Evolutionary conservation across 2,797 vertebrate species (phyloP), one percentile per base, ranked within the genome.

Genomic region (Selene dorsalis): DNA sequence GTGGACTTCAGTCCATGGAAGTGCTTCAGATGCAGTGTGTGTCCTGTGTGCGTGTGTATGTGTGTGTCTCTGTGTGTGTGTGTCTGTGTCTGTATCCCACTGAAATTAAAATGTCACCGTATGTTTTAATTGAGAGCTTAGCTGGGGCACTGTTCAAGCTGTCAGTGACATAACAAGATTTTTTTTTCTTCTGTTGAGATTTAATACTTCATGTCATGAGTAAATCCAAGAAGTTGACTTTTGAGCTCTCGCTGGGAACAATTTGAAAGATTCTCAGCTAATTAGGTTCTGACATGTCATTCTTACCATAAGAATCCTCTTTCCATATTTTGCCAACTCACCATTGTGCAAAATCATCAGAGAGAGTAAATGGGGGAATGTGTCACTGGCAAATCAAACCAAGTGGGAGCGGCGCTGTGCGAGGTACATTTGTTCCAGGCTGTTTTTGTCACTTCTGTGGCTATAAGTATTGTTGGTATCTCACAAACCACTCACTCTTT

Each of bases 61-160:
- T 47, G 6, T 47, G 45, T 47, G 45, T 45, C 14, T 45, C n/a
- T 17, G 39, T 41, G 8, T 43, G 35, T 30, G 6, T 20, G 11
- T 26, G 20, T 58, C 20, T 67, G 76, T 57, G 38, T 67, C 0
- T 63, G 53, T 41, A 41, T 79, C 72, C 24, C 35, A 45, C 28
- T 41, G 30, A 82, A 79, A 82, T 87, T 77, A 65, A 87, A 85
- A 80, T 81, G 77, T 86, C 79, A 79, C 63, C 9, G 13, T 72
- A 79, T 61, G 32, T 80, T 82, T 79, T 66, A 82, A 79, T 75
- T 2, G 13, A 77, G 61, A 68, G 68, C 75, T 79, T 79, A 77
- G 61, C 22, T 59, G 22, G 52, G 14, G 28, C 26, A 50, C 61
- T 62, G 53, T 66, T 88, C 52, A 86, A 74, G 35, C 71, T 86